Base-by-base conservation (phyloP, 2,797 vertebrate genomes). In the Botia almorhae region DNA sequence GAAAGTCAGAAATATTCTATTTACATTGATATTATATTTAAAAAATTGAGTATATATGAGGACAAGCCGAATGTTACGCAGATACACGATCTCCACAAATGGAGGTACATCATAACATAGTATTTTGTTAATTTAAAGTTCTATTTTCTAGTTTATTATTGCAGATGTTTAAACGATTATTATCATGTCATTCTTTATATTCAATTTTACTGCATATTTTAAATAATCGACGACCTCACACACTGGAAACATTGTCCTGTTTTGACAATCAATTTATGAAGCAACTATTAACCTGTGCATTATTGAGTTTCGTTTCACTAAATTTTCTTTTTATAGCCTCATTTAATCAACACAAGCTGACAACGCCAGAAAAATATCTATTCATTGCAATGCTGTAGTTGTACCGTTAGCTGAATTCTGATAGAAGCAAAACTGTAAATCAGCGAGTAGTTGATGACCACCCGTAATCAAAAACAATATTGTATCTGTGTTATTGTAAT, bases 31-130 rank as follows among this genome's bases (percentile, higher is more conserved):
- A n/a, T 64, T 29, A 65, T 56, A 43, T 64, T 64, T 69, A 21
- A 71, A 75, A 29, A 69, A 29, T 64, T 14, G 70, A 81, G 55
- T 77, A 67, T 80, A 76, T 76, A 55, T 64, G 48, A 74, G 48
- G 80, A 86, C 82, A 69, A 87, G 84, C 80, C 82, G 92, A 93
- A 92, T 93, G 91, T 93, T 87, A 78, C 78, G 43, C 55, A 56
- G 60, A 78, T 70, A 76, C 79, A 73, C 84, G 43, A 65, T 85
- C 84, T 64, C 67, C 85, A 75, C 60, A 13, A 83, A 70, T 61
- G 80, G 39, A 75, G 58, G 68, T 55, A 80, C 78, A 82, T 78
- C 33, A 43, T 85, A 86, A 82, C 81, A 86, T 73, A 65, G 84
- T 70, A 87, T 87, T 81, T 86, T 80, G 83, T 91, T 90, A 90